A percentile compares a stretch with the other conserved stretches of the same genome.
These are phyloP conservation scores for Bungarus multicinctus DNA, from an alignment of 2,113 vertebrate genomes.

Conservation along the genomic window DNA sequence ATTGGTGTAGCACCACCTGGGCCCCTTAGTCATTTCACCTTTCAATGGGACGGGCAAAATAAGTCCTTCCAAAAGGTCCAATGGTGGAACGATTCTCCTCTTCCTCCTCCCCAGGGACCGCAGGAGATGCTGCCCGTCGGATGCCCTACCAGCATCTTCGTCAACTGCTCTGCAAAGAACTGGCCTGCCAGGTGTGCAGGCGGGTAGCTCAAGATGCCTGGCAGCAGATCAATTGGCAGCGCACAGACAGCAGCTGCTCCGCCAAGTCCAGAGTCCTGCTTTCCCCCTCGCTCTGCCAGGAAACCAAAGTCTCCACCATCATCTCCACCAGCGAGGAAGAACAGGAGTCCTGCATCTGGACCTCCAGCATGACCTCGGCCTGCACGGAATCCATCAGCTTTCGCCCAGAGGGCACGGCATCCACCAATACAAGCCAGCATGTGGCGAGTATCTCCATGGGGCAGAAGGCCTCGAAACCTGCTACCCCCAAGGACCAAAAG, in stretches of 20 bases:
- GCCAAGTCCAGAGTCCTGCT: neutral
- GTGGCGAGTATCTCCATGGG: neutral
- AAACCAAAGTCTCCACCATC: no score
- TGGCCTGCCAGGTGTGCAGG: neutral
- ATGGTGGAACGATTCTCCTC: neutral
- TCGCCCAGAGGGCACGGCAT: no score
- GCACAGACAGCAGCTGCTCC: accelerated
- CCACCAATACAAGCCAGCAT: neutral
- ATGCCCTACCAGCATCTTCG: neutral
- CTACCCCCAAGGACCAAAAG: accelerated
- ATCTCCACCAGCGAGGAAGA: no score
- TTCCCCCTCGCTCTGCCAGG: no score
- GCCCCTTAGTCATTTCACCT: neutral
- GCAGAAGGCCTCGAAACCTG: neutral
- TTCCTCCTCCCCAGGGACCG: neutral
- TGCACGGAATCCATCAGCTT: accelerated
- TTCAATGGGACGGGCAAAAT: no score
- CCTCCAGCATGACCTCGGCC: neutral
- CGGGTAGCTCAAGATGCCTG: neutral
- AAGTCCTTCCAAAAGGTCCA: neutral
- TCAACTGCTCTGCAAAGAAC: neutral
- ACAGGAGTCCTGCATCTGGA: no score
- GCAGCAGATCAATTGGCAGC: neutral
- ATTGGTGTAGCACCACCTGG: neutral
- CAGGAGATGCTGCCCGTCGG: accelerated